Evolutionary conservation across 2,888 invertebrate species (phyloP).

Genomic region (Merodon equestris): DNA sequence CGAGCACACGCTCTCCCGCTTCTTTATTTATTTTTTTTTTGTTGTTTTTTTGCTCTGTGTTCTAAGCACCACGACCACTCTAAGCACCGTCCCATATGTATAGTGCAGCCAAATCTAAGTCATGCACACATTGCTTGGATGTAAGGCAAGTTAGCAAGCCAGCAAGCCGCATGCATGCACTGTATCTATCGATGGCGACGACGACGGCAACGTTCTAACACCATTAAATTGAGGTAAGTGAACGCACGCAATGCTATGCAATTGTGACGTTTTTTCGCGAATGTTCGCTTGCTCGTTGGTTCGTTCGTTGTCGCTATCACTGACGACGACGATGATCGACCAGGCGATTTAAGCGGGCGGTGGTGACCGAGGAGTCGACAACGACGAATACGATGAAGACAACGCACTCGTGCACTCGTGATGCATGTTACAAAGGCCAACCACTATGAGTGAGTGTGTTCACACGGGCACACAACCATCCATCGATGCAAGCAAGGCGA

Average conservation of each 20-base stretch:
- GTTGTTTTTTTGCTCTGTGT: neutral
- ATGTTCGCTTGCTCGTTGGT: constrained; percentile 50
- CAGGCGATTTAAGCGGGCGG: too few species aligned
- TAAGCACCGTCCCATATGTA: neutral
- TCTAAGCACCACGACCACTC: constrained; percentile 35
- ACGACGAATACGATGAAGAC: neutral
- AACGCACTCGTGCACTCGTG: constrained; percentile 60
- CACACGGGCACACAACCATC: constrained; percentile 1
- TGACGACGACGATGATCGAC: neutral
- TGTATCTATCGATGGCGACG: constrained; percentile 14
- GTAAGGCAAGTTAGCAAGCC: neutral
- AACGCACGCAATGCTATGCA: constrained; percentile 67
- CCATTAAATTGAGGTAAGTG: constrained; percentile 66
- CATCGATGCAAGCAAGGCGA: neutral
- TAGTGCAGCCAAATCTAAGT: too few species aligned
- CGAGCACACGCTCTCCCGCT: constrained; percentile 27
- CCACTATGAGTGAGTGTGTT: constrained; percentile 24
- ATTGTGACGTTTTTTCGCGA: constrained; percentile 65
- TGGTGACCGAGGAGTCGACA: too few species aligned
- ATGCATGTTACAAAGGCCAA: constrained; percentile 64
- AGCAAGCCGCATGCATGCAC: constrained; percentile 46
- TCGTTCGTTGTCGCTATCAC: constrained; percentile 16
- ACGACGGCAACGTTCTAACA: constrained; percentile 42
- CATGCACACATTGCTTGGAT: too few species aligned
- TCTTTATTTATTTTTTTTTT: too few species aligned